Conservation (phyloP, 2,113 vertebrate species). For the Hassar affinis region DNA sequence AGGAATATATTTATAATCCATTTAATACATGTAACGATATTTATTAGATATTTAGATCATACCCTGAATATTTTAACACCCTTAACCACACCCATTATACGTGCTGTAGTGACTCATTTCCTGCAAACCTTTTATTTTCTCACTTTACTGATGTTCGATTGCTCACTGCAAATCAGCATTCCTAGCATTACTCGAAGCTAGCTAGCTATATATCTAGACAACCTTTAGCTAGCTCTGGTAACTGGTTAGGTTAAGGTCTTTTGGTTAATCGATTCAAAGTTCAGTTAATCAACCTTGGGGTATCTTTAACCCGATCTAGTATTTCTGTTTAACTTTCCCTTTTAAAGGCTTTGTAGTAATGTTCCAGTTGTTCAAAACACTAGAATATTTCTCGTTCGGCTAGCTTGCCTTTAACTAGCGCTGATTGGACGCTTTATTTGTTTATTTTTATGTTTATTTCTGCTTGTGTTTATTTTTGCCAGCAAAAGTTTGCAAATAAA, state of each 20-base stretch:
- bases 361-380: not conserved
- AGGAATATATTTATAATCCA: no score
- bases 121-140: not conserved
- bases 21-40: not conserved
- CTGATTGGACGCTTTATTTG: not conserved
- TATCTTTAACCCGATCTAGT: not conserved
- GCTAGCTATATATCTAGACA: not conserved
- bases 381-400: not conserved
- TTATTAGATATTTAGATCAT: not conserved
- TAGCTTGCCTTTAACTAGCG: not conserved
- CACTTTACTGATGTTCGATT: not conserved
- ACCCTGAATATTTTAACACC: not conserved
- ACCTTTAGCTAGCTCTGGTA: not conserved
- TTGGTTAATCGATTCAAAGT: not conserved
- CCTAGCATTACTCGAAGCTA: not conserved
- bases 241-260: not conserved
- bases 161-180: not conserved
- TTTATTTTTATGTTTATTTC: not conserved
- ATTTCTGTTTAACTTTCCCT: not conserved
- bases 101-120: not conserved
- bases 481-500: slow-evolving; percentile 4
- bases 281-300: not conserved
- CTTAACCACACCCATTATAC: not conserved
- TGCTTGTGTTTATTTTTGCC: not conserved
- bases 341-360: not conserved